Conservation (phyloP, 2,888 invertebrate species). For the Xylocampa areola region DNA sequence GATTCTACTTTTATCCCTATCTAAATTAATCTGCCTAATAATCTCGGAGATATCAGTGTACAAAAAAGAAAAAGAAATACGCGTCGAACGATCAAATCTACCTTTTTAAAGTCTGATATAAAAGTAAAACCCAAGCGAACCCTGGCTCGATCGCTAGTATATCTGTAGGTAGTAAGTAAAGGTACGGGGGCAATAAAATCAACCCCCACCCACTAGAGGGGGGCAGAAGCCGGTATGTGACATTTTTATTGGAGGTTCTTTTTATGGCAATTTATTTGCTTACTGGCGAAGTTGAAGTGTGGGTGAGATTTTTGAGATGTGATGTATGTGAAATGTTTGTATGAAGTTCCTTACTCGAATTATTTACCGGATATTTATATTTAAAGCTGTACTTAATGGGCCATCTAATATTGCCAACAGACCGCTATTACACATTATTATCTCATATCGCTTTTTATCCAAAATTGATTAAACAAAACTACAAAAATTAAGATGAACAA, state of each 20-base stretch:
- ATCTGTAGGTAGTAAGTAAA: constrained; percentile 64
- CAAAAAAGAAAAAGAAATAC: constrained; percentile 5
- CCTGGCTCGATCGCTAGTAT: constrained; percentile 9
- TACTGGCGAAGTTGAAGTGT: constrained; percentile 5
- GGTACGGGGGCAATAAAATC: constrained; percentile 75
- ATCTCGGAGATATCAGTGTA: too few species aligned
- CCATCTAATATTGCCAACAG: too few species aligned
- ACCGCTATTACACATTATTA: too few species aligned
- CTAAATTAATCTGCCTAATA: too few species aligned
- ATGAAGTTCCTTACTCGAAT: too few species aligned
- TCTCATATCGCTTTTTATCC: too few species aligned
- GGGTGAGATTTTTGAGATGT: constrained; percentile 3
- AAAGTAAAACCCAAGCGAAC: constrained; percentile 21
- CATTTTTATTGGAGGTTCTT: constrained; percentile 48
- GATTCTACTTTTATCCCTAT: too few species aligned
- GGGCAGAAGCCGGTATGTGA: constrained; percentile 43
- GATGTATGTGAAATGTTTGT: constrained; percentile 1
- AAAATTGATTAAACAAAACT: too few species aligned
- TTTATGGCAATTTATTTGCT: constrained; percentile 27
- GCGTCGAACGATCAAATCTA: background rate
- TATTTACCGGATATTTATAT: too few species aligned
- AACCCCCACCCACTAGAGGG: constrained; percentile 62
- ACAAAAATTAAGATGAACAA: too few species aligned
- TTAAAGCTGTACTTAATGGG: too few species aligned
- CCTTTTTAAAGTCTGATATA: too few species aligned